phyloP scores from a whole-genome alignment of 2,888 invertebrate species.

The Lymantria dispar region DNA sequence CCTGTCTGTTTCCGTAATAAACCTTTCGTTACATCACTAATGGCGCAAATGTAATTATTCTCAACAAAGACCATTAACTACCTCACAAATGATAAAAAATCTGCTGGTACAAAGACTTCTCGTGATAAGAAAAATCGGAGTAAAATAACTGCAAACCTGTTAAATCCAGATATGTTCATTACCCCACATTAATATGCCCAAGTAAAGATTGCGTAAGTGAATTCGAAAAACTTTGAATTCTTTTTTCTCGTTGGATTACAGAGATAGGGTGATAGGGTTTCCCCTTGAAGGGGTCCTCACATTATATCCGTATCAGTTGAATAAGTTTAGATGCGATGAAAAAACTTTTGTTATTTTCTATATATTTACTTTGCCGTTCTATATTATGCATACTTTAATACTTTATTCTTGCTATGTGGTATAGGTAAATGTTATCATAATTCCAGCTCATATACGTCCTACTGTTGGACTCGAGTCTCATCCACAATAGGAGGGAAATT shows the following conservation, averaged over 20 bases:
- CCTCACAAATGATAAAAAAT: neutral
- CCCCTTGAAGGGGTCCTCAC: constrained; percentile 9
- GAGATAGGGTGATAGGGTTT: constrained; percentile 7
- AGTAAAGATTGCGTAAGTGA: constrained; percentile 9
- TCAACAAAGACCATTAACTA: too few species aligned
- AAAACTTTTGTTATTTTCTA: too few species aligned
- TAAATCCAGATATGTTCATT: constrained; percentile 7
- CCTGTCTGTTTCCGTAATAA: too few species aligned
- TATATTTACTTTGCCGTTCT: too few species aligned
- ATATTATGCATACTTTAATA: too few species aligned
- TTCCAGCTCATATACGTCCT: too few species aligned
- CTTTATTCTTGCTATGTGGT: too few species aligned
- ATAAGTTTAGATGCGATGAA: neutral
- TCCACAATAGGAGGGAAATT: too few species aligned
- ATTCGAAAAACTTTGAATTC: constrained; percentile 11
- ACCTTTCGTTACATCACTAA: too few species aligned
- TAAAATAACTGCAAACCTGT: constrained; percentile 1
- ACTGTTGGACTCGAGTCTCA: too few species aligned
- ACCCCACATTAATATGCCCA: constrained; percentile 7
- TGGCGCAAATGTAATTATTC: too few species aligned
- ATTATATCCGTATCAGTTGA: constrained; percentile 10
- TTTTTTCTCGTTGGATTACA: constrained; percentile 10
- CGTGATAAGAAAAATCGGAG: neutral
- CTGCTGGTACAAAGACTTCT: neutral
- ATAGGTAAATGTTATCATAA: too few species aligned